Percentiles rank a stretch among this genome's conserved stretches.
Conservation (phyloP, 2,113 vertebrate genomes). For the Stercorarius parasiticus region DNA sequence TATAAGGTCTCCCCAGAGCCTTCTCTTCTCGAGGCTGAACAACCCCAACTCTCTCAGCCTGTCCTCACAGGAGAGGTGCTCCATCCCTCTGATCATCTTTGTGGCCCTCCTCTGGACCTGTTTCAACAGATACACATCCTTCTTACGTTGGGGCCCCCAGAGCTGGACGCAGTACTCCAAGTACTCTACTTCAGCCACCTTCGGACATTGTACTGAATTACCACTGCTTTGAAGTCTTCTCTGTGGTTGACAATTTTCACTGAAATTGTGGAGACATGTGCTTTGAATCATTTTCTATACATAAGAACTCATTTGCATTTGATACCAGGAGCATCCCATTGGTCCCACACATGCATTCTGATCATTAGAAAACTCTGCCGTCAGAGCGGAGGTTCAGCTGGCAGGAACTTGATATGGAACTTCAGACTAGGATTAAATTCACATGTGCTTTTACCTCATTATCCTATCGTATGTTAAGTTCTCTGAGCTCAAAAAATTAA, state of each 20-base stretch:
- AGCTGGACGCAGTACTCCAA: neutral
- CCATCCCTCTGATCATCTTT: neutral
- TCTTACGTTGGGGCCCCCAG: neutral
- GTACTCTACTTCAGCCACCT: neutral
- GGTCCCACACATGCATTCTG: neutral
- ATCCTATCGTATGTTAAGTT: neutral
- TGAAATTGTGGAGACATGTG: neutral
- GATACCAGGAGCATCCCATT: neutral
- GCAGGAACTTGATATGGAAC: neutral
- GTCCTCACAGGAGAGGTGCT: no score
- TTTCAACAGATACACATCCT: neutral
- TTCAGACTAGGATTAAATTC: neutral
- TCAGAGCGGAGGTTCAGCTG: neutral
- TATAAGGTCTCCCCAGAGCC: no score
- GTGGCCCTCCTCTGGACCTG: neutral
- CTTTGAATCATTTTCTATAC: neutral
- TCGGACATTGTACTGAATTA: neutral
- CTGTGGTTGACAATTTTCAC: neutral
- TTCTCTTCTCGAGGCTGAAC: no score
- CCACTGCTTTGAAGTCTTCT: neutral
- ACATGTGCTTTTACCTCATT: neutral
- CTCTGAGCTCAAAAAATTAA: neutral
- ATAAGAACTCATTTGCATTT: neutral
- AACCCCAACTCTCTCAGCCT: no score
- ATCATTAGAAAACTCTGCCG: neutral